Base-by-base conservation (phyloP, 2,888 invertebrate species). In the Unio delphinus region DNA sequence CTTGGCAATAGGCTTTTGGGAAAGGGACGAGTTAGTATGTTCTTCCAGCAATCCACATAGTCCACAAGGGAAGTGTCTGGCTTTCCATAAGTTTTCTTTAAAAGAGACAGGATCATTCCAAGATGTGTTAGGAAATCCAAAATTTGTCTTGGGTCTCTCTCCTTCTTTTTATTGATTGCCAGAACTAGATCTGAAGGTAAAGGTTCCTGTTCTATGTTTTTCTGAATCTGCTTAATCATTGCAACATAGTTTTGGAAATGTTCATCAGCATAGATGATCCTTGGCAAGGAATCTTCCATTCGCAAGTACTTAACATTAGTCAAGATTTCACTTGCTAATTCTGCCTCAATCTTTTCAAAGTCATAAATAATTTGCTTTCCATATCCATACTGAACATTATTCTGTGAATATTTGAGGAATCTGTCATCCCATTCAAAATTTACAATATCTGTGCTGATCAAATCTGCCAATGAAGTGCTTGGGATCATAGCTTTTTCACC, bases 181-280 rank as follows among this genome's bases (percentile, higher is more conserved):
- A 54, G 58, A 20, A 58, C 57, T 8, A 79, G 68, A 55, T 78
- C 75, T 3, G 23, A 20, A 54, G 77, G 67, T 1, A 81, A 26
- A 26, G 67, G 28, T 61, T 70, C 67, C 54, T 81, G 80, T 15
- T 70, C 68, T 15, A 76, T 67, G 8, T 58, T 60, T 17, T 17
- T 45, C 18, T 34, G 26, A 1, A 81, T 54, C 11, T 76, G 73
- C 26, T 61, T 61, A 5, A 76, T 55, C 55, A 81, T 57, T 15
- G 65, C 60, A 15, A 70, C 72, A 64, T 72, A 79, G 30, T 75
- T 76, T 34, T 72, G 72, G 63, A 76, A 79, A n/a, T 79, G 62
- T 67, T 81, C 79, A 71, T 81, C 80, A 23, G 70, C 68, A 64
- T 78, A 81, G 2, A 75, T 60, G 7, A 79, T 76, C 17, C 56